Base-by-base conservation (phyloP, 2,888 invertebrate species). In the Cordilura impudica region DNA sequence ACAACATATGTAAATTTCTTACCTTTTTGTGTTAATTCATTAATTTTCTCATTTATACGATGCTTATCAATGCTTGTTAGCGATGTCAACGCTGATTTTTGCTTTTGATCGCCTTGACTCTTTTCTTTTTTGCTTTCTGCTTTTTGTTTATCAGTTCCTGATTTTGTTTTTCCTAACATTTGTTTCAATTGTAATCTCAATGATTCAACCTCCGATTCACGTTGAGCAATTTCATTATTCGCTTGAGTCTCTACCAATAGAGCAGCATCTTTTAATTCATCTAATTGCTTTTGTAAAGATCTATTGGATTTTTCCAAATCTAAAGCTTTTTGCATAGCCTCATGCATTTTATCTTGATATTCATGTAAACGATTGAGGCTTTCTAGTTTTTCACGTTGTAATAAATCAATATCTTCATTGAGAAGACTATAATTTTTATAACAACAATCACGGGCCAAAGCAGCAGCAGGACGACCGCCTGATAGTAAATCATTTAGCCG, bases 311-410 rank as follows among this genome's bases (percentile, higher is more conserved):
- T 94, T n/a, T 95, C 94, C 65, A 95, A 91, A 84, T 91, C 91
- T 49, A 95, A 89, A 4, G 95, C 95, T 82, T 94, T 90, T 51
- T 94, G 91, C 95, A 95, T 95, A 4, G 95, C 96, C 87, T 95
- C 95, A 88, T 96, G 96, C 89, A 89, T 89, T 76, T 86, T 84
- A 39, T 88, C 86, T 70, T 89, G 86, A 67, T 84, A 88, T 8
- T 88, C 88, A 0, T 83, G 85, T 35, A 88, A 82, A 70, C 88
- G 87, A n/a, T 60, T 69, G 53, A 86, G 81, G 12, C 84, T 65
- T 2, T 89, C 88, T 2, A 88, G 88, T 89, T 94, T 94, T 29
- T 93, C 91, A 71, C 92, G 92, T 83, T 92, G 91, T 70, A 95
- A 86, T 56, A 91, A 88, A 84, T 91, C 92, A 31, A 93, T 88